Conservation (phyloP, 2,888 invertebrate species). For the Apamea crenata region DNA sequence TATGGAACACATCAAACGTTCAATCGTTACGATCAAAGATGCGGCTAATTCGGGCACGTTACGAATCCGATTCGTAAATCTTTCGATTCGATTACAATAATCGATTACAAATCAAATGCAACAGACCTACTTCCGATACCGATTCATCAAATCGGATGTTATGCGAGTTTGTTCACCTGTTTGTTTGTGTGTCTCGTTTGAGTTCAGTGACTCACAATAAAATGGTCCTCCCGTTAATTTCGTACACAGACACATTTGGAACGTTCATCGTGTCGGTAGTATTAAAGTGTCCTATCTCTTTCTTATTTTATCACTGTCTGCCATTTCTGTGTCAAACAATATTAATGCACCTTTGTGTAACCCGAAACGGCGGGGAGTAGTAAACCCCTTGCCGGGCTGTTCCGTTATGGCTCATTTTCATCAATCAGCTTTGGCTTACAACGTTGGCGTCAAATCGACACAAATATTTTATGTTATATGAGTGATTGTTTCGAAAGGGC, state of each 20-base stretch:
- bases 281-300: slow-evolving; percentile 65
- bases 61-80: slow-evolving; percentile 49
- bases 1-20: slow-evolving; percentile 59
- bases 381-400: slow-evolving; percentile 17
- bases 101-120: slow-evolving; percentile 63
- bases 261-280: slow-evolving; percentile 58
- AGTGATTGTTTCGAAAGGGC: slow-evolving; percentile 32
- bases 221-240: slow-evolving; percentile 76
- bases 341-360: slow-evolving; percentile 51
- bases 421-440: slow-evolving; percentile 23
- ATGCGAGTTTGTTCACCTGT: slow-evolving; percentile 79
- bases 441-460: slow-evolving; percentile 15
- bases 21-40: slow-evolving; percentile 61
- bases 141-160: slow-evolving; percentile 60
- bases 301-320: slow-evolving; percentile 61
- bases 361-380: slow-evolving; percentile 18
- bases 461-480: slow-evolving; percentile 31
- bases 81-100: slow-evolving; percentile 60
- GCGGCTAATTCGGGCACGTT: slow-evolving; percentile 54
- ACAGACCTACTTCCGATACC: slow-evolving; percentile 51
- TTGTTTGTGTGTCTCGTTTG: slow-evolving; percentile 68
- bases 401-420: slow-evolving; percentile 30
- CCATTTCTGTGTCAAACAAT: slow-evolving; percentile 54
- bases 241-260: slow-evolving; percentile 74
- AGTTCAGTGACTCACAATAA: slow-evolving; percentile 80